Evolutionary conservation across 2,113 vertebrate genomes (phyloP).

Genomic region (Colossoma macropomum): DNA sequence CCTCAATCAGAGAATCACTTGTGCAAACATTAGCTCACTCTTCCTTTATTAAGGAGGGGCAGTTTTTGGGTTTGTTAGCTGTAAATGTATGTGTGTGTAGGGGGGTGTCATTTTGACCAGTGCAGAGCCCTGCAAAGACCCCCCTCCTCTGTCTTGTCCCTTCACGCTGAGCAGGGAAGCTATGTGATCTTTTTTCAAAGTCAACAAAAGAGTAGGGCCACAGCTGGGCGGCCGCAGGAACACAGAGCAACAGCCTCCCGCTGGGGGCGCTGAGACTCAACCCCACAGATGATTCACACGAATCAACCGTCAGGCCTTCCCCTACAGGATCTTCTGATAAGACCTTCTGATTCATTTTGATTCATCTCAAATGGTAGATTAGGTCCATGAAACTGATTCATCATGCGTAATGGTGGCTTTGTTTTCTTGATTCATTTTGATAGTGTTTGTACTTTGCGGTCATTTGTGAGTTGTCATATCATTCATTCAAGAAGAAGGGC

Average conservation of each 20-base stretch:
- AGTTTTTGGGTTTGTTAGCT: constrained; percentile 23
- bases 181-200: constrained; percentile 80
- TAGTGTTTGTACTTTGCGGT: background rate
- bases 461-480: background rate
- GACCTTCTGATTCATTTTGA: constrained; percentile 30
- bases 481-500: no score
- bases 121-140: constrained; percentile 61
- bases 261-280: constrained; percentile 58
- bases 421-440: background rate
- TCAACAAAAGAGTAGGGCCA: constrained; percentile 77
- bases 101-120: constrained; percentile 65
- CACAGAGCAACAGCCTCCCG: constrained; percentile 76
- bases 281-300: constrained; percentile 51
- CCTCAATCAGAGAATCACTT: constrained; percentile 21
- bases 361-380: background rate
- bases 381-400: background rate
- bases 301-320: constrained; percentile 25
- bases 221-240: constrained; percentile 71
- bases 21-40: constrained; percentile 26
- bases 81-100: constrained; percentile 36
- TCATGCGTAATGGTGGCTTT: no score
- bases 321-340: constrained; percentile 14
- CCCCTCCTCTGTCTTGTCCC: constrained; percentile 44
- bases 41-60: constrained; percentile 29
- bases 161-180: constrained; percentile 60